These are phyloP conservation scores for Hydriomena furcata DNA, from an alignment of 2,888 invertebrate genomes.

Conservation along the genomic window DNA sequence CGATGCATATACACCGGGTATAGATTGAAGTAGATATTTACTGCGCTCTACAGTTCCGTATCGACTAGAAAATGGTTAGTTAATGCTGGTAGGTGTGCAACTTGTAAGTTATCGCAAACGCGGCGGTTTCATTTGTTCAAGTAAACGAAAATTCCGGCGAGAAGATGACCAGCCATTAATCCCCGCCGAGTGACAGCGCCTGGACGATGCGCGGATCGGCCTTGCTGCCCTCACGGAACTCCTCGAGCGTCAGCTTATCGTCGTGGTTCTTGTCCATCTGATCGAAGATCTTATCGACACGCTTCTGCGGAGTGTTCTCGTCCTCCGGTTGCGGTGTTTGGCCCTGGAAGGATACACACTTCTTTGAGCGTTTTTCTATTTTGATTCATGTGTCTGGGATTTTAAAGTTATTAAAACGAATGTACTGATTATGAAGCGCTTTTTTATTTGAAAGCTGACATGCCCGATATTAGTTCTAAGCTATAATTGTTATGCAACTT, in stretches of 20 bases:
- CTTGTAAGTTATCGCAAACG: constrained; percentile 35
- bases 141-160: constrained; percentile 79
- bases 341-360: constrained; percentile 84
- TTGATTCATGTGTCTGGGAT: no score
- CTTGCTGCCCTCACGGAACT: constrained; percentile 98
- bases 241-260: constrained; percentile 96
- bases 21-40: no score
- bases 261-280: constrained; percentile 99
- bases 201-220: constrained; percentile 99
- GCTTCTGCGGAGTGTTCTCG: constrained; percentile 96
- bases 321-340: constrained; percentile 94
- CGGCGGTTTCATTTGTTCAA: constrained; percentile 51
- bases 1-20: no score
- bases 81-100: background rate
- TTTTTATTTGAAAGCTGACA: no score
- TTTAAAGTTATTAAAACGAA: no score
- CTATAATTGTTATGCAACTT: no score
- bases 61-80: no score
- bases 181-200: constrained; percentile 93
- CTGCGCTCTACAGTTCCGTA: no score
- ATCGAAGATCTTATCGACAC: constrained; percentile 99
- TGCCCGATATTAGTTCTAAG: no score
- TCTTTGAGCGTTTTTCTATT: no score
- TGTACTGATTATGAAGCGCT: no score
- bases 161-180: constrained; percentile 84